phyloP scores from a whole-genome alignment of 2,888 invertebrate species.

The Xanthia togata region DNA sequence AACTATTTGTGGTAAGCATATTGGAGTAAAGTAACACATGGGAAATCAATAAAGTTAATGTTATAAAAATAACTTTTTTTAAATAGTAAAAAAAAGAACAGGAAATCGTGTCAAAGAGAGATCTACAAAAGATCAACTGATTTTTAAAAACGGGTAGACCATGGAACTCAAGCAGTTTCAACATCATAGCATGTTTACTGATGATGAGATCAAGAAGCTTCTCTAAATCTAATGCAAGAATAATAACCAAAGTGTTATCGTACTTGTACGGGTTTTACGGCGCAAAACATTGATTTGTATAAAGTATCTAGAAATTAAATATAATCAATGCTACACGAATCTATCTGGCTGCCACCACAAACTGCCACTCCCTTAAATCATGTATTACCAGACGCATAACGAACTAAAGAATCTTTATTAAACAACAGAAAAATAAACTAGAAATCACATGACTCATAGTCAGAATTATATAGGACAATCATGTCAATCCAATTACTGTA shows the following conservation, averaged over 20 bases:
- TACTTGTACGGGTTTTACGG: neutral
- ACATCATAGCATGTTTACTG: neutral
- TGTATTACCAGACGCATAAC: neutral
- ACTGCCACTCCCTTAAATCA: neutral
- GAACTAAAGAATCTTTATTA: neutral
- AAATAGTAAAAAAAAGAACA: neutral
- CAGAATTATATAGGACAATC: neutral
- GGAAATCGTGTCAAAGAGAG: neutral
- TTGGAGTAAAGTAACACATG: neutral
- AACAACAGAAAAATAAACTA: neutral
- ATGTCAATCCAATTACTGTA: constrained; percentile 1
- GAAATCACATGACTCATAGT: neutral
- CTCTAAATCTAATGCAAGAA: constrained; percentile 58
- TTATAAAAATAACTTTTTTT: neutral
- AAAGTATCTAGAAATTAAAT: no score
- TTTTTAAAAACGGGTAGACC: no score
- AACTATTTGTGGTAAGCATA: neutral
- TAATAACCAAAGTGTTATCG: neutral
- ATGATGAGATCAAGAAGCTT: constrained; percentile 42
- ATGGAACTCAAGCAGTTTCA: neutral
- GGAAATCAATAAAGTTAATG: neutral
- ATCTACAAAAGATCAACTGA: neutral
- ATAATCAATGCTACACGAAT: no score
- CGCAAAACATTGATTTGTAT: neutral
- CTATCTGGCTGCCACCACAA: neutral